Conservation (phyloP, 2,888 invertebrate species). For the Dasysyrphus tricinctus region DNA sequence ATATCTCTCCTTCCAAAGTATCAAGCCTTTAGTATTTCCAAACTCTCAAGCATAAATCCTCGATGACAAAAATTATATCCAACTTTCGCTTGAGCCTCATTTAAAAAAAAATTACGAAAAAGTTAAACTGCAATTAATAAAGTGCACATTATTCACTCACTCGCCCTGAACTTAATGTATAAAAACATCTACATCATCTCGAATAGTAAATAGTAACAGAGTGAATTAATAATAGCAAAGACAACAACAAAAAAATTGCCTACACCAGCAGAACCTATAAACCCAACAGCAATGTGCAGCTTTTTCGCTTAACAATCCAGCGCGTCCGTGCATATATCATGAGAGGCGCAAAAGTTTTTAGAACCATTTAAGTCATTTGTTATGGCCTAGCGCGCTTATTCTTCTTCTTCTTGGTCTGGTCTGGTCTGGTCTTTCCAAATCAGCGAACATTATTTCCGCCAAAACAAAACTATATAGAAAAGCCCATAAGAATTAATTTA, state of each 20-base stretch:
- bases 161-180: constrained; percentile 39
- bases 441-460: constrained; percentile 51
- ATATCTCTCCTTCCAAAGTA: not conserved
- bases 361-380: constrained; percentile 68
- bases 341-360: constrained; percentile 61
- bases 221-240: constrained; percentile 32
- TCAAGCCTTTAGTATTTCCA: not conserved
- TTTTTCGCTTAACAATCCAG: constrained; percentile 18
- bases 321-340: constrained; percentile 12
- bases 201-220: constrained; percentile 59
- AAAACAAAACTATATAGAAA: constrained; percentile 43
- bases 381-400: constrained; percentile 53
- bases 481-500: constrained; percentile 66
- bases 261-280: constrained; percentile 45
- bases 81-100: not conserved
- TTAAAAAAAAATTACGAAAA: not conserved
- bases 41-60: not conserved
- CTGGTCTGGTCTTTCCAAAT: constrained; percentile 13
- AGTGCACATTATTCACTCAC: constrained; percentile 8
- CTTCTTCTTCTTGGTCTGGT: constrained; percentile 7
- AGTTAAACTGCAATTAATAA: constrained; percentile 47
- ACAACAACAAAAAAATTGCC: constrained; percentile 49
- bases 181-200: constrained; percentile 49
- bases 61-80: not conserved
- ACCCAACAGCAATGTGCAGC: constrained; percentile 27